phyloP scores from a whole-genome alignment of 2,113 vertebrate genomes.

The Grammomys surdaster region DNA sequence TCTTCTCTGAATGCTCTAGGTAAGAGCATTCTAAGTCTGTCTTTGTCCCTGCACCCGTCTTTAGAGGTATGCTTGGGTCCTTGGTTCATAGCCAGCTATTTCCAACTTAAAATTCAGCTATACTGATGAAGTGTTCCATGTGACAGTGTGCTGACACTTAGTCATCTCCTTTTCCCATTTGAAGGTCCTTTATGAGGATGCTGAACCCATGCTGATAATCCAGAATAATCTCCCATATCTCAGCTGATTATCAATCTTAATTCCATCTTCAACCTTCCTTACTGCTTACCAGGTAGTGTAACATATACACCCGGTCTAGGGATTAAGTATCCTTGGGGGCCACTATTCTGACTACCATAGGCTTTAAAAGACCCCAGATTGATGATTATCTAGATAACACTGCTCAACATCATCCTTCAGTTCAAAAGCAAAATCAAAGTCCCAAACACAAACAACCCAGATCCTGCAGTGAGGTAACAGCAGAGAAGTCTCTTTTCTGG shows the following conservation, averaged over 20 bases:
- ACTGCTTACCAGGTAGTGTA: not conserved
- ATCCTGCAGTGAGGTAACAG: not conserved
- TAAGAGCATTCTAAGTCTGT: not conserved
- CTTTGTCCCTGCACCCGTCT: not conserved
- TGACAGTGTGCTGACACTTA: not conserved
- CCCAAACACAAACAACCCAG: not conserved
- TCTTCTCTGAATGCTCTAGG: not conserved
- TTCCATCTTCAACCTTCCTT: not conserved
- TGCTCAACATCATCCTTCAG: not conserved
- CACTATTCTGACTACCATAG: not conserved
- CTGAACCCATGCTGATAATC: not conserved
- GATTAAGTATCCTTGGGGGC: rapidly evolving
- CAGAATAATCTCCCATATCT: not conserved
- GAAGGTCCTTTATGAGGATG: not conserved
- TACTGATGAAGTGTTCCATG: not conserved
- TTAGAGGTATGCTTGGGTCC: not conserved
- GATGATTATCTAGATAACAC: not conserved
- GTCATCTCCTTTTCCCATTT: not conserved
- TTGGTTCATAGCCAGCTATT: not conserved
- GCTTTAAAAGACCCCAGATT: not conserved
- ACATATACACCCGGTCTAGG: not conserved
- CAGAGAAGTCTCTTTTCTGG: not conserved
- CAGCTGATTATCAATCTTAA: not conserved
- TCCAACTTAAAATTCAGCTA: not conserved
- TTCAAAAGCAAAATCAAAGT: not conserved